These are phyloP conservation scores for Odontocerum albicorne DNA, from an alignment of 2,888 invertebrate genomes.

Conservation along the genomic window DNA sequence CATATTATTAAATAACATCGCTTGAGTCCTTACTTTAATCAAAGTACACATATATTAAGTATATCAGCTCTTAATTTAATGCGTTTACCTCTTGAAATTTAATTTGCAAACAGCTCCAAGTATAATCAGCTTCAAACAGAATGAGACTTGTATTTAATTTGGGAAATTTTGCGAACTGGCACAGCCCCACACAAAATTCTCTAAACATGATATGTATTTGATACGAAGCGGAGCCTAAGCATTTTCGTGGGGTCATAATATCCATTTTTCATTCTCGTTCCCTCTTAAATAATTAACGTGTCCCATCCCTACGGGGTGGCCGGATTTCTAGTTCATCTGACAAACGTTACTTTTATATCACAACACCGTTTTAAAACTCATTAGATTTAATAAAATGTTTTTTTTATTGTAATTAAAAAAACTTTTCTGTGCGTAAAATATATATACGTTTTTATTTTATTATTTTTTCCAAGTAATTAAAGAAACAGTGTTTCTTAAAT, in stretches of 20 bases:
- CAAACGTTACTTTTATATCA: too few species aligned
- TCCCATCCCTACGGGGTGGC: not conserved
- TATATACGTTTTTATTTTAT: too few species aligned
- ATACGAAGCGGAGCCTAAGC: not conserved
- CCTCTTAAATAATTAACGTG: conserved; percentile 7
- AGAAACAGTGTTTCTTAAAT: too few species aligned
- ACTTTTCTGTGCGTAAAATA: too few species aligned
- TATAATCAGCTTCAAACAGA: conserved; percentile 1
- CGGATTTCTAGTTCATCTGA: too few species aligned
- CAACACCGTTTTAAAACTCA: too few species aligned
- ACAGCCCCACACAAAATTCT: conserved; percentile 9
- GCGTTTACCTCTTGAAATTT: conserved; percentile 1
- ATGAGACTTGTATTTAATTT: conserved; percentile 11
- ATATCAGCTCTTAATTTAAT: not conserved
- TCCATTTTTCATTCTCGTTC: conserved; percentile 2
- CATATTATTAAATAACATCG: too few species aligned
- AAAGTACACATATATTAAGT: not conserved
- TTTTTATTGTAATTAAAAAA: too few species aligned
- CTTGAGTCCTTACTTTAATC: not conserved
- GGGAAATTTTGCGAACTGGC: too few species aligned
- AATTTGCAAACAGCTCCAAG: not conserved
- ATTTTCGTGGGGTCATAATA: not conserved
- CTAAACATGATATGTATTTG: conserved; percentile 1
- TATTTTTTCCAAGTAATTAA: too few species aligned
- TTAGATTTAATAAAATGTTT: too few species aligned